Conservation (phyloP, 2,113 vertebrate genomes). For the Maccullochella peelii region DNA sequence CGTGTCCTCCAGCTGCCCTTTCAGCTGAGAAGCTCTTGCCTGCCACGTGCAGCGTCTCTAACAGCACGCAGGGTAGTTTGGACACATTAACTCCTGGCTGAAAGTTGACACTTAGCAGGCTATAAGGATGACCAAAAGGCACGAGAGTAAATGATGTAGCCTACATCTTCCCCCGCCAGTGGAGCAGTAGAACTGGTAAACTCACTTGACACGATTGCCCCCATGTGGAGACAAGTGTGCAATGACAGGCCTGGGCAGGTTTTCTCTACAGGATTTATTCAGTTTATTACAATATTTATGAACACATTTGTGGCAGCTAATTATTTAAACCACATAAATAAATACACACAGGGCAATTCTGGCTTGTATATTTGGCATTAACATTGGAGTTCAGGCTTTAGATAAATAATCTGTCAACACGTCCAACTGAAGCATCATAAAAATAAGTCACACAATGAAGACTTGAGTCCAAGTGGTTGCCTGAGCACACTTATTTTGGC, state of each 20-base stretch:
- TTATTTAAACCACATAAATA: neutral
- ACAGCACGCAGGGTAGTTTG: slow-evolving; percentile 27
- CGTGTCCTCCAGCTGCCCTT: slow-evolving; percentile 62
- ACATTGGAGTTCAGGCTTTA: neutral
- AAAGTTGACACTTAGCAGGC: slow-evolving; percentile 16
- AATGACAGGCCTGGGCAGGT: slow-evolving; percentile 1
- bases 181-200: neutral
- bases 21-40: slow-evolving; percentile 13
- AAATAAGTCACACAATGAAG: neutral
- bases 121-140: neutral
- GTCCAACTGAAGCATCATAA: neutral
- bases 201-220: slow-evolving; percentile 62
- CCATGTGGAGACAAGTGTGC: slow-evolving; percentile 48
- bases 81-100: slow-evolving; percentile 32
- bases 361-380: neutral
- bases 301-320: neutral
- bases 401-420: neutral
- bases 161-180: neutral
- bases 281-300: slow-evolving; percentile 16
- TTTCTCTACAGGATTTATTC: slow-evolving; percentile 30
- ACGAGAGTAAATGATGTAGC: neutral
- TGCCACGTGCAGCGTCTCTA: slow-evolving; percentile 18
- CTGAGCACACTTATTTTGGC: neutral
- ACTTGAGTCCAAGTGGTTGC: neutral
- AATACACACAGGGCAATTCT: neutral